These are phyloP conservation scores for Poecilia latipinna DNA, from an alignment of 2,113 vertebrate genomes.

Conservation along the genomic window DNA sequence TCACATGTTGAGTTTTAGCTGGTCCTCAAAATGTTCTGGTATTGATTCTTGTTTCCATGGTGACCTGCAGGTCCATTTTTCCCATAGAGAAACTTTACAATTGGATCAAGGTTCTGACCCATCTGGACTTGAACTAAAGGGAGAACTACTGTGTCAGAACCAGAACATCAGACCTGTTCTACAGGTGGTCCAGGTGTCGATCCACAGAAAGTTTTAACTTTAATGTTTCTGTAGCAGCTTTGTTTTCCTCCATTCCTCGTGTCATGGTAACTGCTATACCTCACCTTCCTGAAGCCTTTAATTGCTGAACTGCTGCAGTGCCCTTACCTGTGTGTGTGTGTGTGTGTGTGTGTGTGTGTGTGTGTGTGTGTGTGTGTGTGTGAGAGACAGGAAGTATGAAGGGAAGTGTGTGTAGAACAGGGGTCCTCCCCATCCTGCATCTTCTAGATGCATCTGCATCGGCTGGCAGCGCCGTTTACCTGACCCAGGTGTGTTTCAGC, in stretches of 20 bases:
- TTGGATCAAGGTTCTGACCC: neutral
- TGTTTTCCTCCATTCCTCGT: neutral
- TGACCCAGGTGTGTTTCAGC: no score
- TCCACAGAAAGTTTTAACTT: neutral
- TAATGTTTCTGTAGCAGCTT: neutral
- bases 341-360: neutral
- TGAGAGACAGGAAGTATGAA: neutral
- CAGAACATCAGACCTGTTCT: neutral
- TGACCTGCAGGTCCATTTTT: neutral
- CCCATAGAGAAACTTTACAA: no score
- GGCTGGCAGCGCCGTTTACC: no score
- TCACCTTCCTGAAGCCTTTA: constrained; percentile 12
- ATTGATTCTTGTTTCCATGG: neutral
- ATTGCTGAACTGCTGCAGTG: constrained; percentile 1
- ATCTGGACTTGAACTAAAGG: neutral
- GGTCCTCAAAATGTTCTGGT: neutral
- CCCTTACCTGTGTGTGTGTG: neutral
- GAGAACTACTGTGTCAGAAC: neutral
- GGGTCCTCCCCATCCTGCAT: no score
- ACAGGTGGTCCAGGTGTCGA: neutral
- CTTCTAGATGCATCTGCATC: no score
- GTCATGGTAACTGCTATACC: neutral
- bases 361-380: neutral
- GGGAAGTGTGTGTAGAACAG: neutral
- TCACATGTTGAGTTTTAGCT: neutral